Evolutionary conservation across 2,113 vertebrate genomes (phyloP).

Genomic region (Platysteira castanea): DNA sequence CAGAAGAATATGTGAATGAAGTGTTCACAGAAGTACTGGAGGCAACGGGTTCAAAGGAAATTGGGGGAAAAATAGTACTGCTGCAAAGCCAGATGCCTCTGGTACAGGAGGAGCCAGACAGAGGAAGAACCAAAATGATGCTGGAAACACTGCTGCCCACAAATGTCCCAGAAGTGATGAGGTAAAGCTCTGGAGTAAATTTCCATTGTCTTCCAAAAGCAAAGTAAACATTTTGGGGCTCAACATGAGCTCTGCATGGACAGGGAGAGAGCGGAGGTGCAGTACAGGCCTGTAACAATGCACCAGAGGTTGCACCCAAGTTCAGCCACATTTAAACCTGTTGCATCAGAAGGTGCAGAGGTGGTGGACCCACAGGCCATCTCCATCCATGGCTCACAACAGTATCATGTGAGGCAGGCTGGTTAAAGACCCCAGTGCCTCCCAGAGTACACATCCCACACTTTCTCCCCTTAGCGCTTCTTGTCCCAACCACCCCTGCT

Average conservation of each 20-base stretch:
- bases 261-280: background rate
- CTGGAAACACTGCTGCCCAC: background rate
- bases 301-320: background rate
- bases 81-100: background rate
- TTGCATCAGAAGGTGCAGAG: background rate
- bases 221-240: background rate
- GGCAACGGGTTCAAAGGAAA: background rate
- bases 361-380: background rate
- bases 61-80: background rate
- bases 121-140: background rate
- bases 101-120: background rate
- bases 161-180: background rate
- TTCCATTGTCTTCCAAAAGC: slow-evolving; percentile 17
- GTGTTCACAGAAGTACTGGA: background rate
- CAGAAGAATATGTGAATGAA: background rate
- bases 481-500: background rate
- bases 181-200: slow-evolving; percentile 37
- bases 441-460: background rate
- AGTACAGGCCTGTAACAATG: background rate
- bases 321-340: background rate
- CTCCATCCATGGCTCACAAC: background rate
- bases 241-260: background rate
- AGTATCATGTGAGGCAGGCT: background rate
- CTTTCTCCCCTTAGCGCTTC: background rate
- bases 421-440: background rate